Evolutionary conservation across 2,888 invertebrate genomes (phyloP).

Genomic region (Bruchidius siliquastri): DNA sequence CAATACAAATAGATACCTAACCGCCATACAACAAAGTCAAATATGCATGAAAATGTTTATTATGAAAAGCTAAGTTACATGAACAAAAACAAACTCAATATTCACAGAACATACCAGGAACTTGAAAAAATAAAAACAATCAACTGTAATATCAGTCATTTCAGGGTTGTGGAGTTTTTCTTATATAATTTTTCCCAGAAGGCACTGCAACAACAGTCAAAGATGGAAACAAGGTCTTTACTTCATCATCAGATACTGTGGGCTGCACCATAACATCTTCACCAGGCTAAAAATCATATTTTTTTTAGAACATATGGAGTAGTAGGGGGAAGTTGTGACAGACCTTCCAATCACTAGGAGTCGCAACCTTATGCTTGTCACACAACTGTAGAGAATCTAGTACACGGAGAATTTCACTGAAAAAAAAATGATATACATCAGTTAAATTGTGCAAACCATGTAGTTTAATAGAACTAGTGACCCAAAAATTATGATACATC

Average conservation of each 20-base stretch:
- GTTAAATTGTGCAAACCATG: too few species aligned
- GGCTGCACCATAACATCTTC: slow-evolving; percentile 89
- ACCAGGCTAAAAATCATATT: slow-evolving; percentile 60
- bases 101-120: background rate
- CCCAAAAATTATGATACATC: too few species aligned
- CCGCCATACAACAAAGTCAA: too few species aligned
- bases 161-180: slow-evolving; percentile 62
- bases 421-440: slow-evolving; percentile 33
- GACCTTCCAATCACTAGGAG: slow-evolving; percentile 84
- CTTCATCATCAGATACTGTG: slow-evolving; percentile 65
- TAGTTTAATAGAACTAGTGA: too few species aligned
- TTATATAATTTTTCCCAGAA: slow-evolving; percentile 80
- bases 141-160: background rate
- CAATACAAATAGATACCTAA: too few species aligned
- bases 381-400: slow-evolving; percentile 90
- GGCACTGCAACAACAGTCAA: slow-evolving; percentile 68
- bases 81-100: background rate
- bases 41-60: background rate
- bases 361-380: slow-evolving; percentile 77
- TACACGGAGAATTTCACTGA: slow-evolving; percentile 87
- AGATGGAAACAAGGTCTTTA: slow-evolving; percentile 66
- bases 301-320: background rate
- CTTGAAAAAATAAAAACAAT: background rate
- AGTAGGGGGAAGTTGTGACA: slow-evolving; percentile 31
- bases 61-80: background rate